phyloP scores from a whole-genome alignment of 2,888 invertebrate genomes.

The Lissonota sp. region DNA sequence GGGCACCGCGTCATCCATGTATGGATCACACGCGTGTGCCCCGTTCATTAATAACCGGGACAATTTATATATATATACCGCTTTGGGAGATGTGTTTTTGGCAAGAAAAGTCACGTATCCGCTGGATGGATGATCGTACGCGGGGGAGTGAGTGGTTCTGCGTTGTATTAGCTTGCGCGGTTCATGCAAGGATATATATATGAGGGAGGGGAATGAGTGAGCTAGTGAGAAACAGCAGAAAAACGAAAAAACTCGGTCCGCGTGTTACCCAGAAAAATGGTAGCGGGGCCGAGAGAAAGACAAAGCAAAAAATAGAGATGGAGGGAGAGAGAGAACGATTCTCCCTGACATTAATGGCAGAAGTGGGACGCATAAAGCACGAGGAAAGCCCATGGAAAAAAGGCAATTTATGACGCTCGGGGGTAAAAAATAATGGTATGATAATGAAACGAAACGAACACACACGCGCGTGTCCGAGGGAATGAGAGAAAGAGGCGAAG shows the following conservation, averaged over 20 bases:
- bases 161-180: conserved; percentile 50
- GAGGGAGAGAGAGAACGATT: conserved; percentile 55
- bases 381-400: conserved; percentile 76
- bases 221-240: background rate
- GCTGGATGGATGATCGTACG: conserved; percentile 74
- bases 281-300: conserved; percentile 28
- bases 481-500: conserved; percentile 27
- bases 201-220: conserved; percentile 1
- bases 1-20: background rate
- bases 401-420: conserved; percentile 78
- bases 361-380: conserved; percentile 81
- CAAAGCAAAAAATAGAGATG: conserved; percentile 27
- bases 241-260: conserved; percentile 20
- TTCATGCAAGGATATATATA: conserved; percentile 22
- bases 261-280: conserved; percentile 11
- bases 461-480: conserved; percentile 49
- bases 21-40: conserved; percentile 45
- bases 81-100: conserved; percentile 74
- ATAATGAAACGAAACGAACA: conserved; percentile 80
- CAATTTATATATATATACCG: background rate
- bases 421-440: conserved; percentile 80
- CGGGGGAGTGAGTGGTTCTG: conserved; percentile 57
- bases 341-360: conserved; percentile 80
- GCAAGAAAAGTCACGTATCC: conserved; percentile 79
- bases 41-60: conserved; percentile 79